Base-by-base conservation (phyloP, 2,113 vertebrate genomes). In the Lepus americanus region DNA sequence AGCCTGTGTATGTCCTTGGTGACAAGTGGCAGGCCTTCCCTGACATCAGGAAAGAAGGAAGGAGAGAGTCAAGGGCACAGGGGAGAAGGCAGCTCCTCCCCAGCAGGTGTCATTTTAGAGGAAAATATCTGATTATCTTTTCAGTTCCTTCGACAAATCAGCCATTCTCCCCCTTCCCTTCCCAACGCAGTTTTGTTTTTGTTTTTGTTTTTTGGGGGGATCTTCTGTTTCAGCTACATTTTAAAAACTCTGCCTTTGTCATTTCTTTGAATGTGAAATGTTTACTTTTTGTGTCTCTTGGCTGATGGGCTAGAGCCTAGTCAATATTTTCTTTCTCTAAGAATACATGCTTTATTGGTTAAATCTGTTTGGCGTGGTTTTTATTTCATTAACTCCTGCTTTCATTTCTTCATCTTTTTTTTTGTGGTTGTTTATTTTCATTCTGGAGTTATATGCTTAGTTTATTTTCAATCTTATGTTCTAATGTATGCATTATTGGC, bases 401-500 rank as follows among this genome's bases (percentile, higher is more conserved):
- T 74, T 80, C 82, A 73, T 33, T 33, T 2, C 11, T 74, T 76
- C 67, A 81, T 44, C 76, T 2, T 78, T 59, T 69, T 69, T 25
- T 74, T 17, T 17, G 92, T 74, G 55, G 6, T 27, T 31, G 22
- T 79, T 73, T 90, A 29, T 80, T 85, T 70, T 80, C 51, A 59
- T 63, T 39, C 22, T 86, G 73, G 84, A 74, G 49, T 91, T 84
- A 70, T n/a, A 74, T 13, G 53, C 7, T 92, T 74, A 74, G 49
- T 25, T 70, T 70, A 66, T 61, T 89, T 92, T 83, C 74, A 79
- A 63, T 73, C 14, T 85, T 80, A 53, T 92, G 88, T 95, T 83
- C 19, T 70, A 70, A 77, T 83, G 11, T 88, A 70, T 83, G 39
- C 19, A 92, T 44, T 64, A 64, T 67, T 69, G 39, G 31, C 51